Conservation (phyloP, 1,140 invertebrate species). For the Eupristina koningsbergeri region DNA sequence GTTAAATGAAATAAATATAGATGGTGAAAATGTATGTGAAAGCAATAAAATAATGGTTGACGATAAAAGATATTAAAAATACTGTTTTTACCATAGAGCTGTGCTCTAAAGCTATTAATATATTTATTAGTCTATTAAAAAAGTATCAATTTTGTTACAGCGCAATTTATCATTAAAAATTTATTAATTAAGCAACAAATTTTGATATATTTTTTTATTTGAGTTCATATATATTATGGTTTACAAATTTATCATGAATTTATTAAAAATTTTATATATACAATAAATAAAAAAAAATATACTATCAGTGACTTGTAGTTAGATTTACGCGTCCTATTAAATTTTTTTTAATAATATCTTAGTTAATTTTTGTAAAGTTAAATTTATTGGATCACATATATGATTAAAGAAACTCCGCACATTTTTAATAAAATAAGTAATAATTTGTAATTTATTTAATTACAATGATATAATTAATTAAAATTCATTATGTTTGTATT, state of each 20-base stretch:
- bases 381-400: no score
- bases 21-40: slow-evolving; percentile 71
- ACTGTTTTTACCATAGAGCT: slow-evolving; percentile 69
- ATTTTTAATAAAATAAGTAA: neutral
- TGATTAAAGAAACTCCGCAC: slow-evolving; percentile 52
- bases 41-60: slow-evolving; percentile 42
- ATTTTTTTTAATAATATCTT: no score
- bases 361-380: no score
- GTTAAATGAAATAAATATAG: slow-evolving; percentile 45
- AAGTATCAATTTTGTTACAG: slow-evolving; percentile 32
- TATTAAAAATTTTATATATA: neutral
- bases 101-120: slow-evolving; percentile 66
- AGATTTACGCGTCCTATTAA: slow-evolving; percentile 67
- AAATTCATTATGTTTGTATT: neutral
- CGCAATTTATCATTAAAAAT: neutral
- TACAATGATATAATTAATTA: neutral
- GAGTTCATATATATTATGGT: neutral
- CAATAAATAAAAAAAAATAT: neutral
- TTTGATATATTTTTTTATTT: neutral
- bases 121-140: slow-evolving; percentile 64
- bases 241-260: neutral
- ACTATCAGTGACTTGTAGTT: slow-evolving; percentile 20
- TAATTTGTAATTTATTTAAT: no score
- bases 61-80: no score
- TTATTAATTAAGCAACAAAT: neutral